Percentiles rank a stretch among this genome's conserved stretches.
These are phyloP conservation scores for Byasa hedistus DNA, from an alignment of 2,888 invertebrate genomes.

Conservation along the genomic window DNA sequence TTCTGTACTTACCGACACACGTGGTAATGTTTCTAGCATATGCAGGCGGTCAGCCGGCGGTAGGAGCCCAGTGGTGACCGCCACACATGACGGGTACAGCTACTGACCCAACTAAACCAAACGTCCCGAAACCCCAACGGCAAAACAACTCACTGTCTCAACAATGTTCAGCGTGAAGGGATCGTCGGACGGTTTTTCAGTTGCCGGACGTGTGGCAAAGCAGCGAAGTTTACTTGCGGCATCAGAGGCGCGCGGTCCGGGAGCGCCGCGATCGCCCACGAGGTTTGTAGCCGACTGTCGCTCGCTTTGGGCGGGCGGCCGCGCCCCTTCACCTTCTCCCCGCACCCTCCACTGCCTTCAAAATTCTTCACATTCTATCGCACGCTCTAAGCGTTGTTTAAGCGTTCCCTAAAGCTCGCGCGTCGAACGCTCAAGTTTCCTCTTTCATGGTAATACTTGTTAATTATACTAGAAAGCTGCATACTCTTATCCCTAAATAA, in stretches of 20 bases:
- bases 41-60: slow-evolving; percentile 58
- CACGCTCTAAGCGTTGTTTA: slow-evolving; percentile 36
- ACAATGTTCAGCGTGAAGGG: slow-evolving; percentile 8
- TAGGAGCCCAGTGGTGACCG: slow-evolving; percentile 53
- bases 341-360: slow-evolving; percentile 46
- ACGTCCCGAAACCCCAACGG: slow-evolving; percentile 15
- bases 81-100: slow-evolving; percentile 52
- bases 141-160: slow-evolving; percentile 13
- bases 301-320: slow-evolving; percentile 62
- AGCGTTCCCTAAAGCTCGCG: slow-evolving; percentile 29
- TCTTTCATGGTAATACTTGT: slow-evolving; percentile 9
- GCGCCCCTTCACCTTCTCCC: slow-evolving; percentile 55
- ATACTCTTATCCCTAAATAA: background rate
- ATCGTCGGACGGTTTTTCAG: background rate
- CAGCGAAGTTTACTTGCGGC: slow-evolving; percentile 42
- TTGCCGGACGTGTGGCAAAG: slow-evolving; percentile 17
- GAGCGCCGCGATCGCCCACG: slow-evolving; percentile 39
- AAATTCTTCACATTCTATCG: slow-evolving; percentile 40
- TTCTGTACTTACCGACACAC: slow-evolving; percentile 59
- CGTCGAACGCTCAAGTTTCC: slow-evolving; percentile 7
- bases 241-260: slow-evolving; percentile 32
- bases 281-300: slow-evolving; percentile 42
- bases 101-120: slow-evolving; percentile 41
- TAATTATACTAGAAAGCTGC: background rate
- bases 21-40: slow-evolving; percentile 47